phyloP scores from a whole-genome alignment of 1,140 invertebrate species.

The Lithobius niger region DNA sequence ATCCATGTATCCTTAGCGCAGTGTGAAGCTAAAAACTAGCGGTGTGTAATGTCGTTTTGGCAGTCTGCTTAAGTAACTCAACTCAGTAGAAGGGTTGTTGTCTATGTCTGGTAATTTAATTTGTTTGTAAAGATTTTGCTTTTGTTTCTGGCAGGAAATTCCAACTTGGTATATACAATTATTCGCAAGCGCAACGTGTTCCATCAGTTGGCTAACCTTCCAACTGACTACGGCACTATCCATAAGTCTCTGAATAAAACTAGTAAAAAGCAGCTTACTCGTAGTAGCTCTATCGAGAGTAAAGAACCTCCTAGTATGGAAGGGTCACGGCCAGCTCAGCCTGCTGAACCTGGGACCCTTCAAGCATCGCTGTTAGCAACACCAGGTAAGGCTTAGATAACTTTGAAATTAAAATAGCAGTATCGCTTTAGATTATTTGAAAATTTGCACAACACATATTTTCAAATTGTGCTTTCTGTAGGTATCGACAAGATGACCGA shows the following conservation, averaged over 20 bases:
- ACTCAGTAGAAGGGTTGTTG: no score
- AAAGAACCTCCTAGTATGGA: conserved; percentile 50
- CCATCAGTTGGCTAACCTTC: conserved; percentile 88
- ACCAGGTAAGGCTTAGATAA: conserved; percentile 41
- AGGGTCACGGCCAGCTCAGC: conserved; percentile 65
- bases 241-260: conserved; percentile 62
- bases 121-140: no score
- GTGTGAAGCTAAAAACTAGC: no score
- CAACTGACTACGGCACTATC: conserved; percentile 80
- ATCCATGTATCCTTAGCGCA: no score
- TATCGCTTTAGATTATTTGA: neutral
- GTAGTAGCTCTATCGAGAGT: conserved; percentile 15
- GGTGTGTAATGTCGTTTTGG: no score
- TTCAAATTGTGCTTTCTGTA: conserved; percentile 24
- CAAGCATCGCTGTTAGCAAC: conserved; percentile 81
- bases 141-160: conserved; percentile 54
- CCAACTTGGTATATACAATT: conserved; percentile 97
- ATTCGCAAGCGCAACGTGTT: conserved; percentile 96
- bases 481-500: conserved; percentile 91
- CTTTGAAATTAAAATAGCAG: neutral
- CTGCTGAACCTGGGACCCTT: conserved; percentile 76
- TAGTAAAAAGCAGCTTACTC: conserved; percentile 31
- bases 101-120: no score
- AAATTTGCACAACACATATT: neutral
- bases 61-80: no score